Evolutionary conservation across 2,797 vertebrate species (phyloP).

Genomic region (Sus cebifrons): DNA sequence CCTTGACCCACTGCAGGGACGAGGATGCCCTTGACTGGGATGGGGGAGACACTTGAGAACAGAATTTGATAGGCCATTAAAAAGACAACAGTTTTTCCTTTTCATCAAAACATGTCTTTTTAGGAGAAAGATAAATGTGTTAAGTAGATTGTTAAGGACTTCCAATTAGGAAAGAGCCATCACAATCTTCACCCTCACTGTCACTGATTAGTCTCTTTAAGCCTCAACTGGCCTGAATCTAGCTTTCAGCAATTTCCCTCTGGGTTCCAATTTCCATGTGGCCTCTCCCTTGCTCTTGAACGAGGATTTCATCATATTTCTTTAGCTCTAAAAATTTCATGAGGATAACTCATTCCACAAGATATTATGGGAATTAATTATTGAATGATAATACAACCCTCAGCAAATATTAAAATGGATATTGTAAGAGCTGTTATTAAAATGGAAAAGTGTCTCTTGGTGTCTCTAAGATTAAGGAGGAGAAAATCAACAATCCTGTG

Average conservation of each 20-base stretch:
- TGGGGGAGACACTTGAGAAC: background rate
- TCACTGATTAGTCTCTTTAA: slow-evolving; percentile 60
- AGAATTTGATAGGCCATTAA: slow-evolving; percentile 52
- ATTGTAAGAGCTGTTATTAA: slow-evolving; percentile 59
- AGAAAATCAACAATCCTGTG: slow-evolving; percentile 45
- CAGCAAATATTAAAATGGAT: slow-evolving; percentile 73
- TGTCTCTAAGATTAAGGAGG: slow-evolving; percentile 40
- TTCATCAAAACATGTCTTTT: slow-evolving; percentile 45
- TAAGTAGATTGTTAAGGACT: slow-evolving; percentile 42
- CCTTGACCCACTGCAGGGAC: background rate
- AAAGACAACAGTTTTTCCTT: slow-evolving; percentile 51
- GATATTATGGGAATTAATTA: slow-evolving; percentile 59
- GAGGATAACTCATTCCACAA: slow-evolving; percentile 14
- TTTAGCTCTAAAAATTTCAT: slow-evolving; percentile 52
- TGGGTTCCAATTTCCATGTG: slow-evolving; percentile 41
- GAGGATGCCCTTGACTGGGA: background rate
- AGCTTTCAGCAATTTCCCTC: slow-evolving; percentile 51
- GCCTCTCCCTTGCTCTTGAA: slow-evolving; percentile 49
- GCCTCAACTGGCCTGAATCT: background rate
- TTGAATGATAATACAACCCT: slow-evolving; percentile 5
- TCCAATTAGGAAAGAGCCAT: slow-evolving; percentile 59
- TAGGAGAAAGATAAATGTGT: slow-evolving; percentile 38
- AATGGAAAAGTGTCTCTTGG: slow-evolving; percentile 61
- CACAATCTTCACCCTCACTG: slow-evolving; percentile 16
- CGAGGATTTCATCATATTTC: slow-evolving; percentile 43